Evolutionary conservation across 2,113 vertebrate genomes (phyloP).

Genomic region (Cynopterus brachyotis): DNA sequence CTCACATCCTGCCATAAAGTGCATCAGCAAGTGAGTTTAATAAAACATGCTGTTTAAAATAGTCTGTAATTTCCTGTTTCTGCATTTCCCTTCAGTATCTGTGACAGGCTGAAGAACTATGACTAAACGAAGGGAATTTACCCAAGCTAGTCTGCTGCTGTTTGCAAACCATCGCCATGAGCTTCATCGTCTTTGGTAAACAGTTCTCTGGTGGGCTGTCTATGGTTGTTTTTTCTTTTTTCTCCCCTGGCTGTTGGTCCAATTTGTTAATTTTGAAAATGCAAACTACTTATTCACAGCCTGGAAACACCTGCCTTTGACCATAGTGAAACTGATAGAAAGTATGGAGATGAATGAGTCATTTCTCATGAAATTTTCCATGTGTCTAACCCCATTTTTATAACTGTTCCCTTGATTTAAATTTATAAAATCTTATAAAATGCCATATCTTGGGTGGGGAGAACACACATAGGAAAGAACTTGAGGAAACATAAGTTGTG

Average conservation of each 20-base stretch:
- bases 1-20: slow-evolving; percentile 78
- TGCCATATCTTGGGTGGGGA: neutral
- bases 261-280: slow-evolving; percentile 65
- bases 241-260: slow-evolving; percentile 58
- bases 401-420: slow-evolving; percentile 23
- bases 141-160: slow-evolving; percentile 80
- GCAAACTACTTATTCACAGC: slow-evolving; percentile 21
- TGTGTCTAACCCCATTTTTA: neutral
- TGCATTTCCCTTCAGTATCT: slow-evolving; percentile 81
- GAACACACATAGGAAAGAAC: neutral
- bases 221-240: neutral
- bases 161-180: slow-evolving; percentile 82
- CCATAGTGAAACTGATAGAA: neutral
- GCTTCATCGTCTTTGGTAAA: slow-evolving; percentile 81
- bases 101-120: slow-evolving; percentile 82
- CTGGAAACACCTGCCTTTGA: slow-evolving; percentile 37
- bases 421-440: slow-evolving; percentile 6
- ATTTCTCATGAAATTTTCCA: slow-evolving; percentile 28
- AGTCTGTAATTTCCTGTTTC: slow-evolving; percentile 85
- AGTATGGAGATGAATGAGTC: neutral
- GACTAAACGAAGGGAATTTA: slow-evolving; percentile 83
- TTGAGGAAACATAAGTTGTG: neutral
- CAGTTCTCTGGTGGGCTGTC: slow-evolving; percentile 76
- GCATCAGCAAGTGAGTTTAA: slow-evolving; percentile 81
- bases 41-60: slow-evolving; percentile 83